phyloP scores from a whole-genome alignment of 2,797 vertebrate species.

The Chelidonichthys spinosus region DNA sequence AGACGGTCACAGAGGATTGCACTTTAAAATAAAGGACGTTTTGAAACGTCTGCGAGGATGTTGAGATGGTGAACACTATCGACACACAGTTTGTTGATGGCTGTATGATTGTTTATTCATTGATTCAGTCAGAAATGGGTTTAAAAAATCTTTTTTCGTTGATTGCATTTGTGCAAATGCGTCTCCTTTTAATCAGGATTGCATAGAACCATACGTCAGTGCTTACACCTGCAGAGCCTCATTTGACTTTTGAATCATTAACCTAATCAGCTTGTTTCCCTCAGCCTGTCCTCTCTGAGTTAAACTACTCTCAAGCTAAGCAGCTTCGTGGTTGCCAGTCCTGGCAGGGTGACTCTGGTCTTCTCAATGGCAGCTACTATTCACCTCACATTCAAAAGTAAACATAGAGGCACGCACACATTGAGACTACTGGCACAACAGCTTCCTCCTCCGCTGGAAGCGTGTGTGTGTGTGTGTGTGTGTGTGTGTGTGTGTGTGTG shows the following conservation, averaged over 20 bases:
- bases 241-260: slow-evolving; percentile 30
- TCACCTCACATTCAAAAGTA: slow-evolving; percentile 83
- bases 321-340: slow-evolving; percentile 36
- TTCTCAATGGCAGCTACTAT: slow-evolving; percentile 79
- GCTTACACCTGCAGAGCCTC: slow-evolving; percentile 22
- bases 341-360: slow-evolving; percentile 64
- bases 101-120: slow-evolving; percentile 8
- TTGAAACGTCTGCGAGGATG: slow-evolving; percentile 11
- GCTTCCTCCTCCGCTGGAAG: slow-evolving; percentile 72
- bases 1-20: slow-evolving; percentile 17
- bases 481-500: not conserved
- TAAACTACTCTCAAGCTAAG: slow-evolving; percentile 45
- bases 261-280: slow-evolving; percentile 23
- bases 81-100: not conserved
- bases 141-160: not conserved
- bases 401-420: slow-evolving; percentile 73
- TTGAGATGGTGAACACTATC: slow-evolving; percentile 17
- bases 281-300: slow-evolving; percentile 31
- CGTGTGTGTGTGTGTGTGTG: slow-evolving; percentile 30
- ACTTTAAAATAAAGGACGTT: slow-evolving; percentile 13
- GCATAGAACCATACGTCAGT: not conserved
- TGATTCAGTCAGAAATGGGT: slow-evolving; percentile 1
- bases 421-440: slow-evolving; percentile 63
- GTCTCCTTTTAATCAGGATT: not conserved
- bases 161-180: not conserved